Base-by-base conservation (phyloP, 2,888 invertebrate genomes). In the Ennomos erosarius region DNA sequence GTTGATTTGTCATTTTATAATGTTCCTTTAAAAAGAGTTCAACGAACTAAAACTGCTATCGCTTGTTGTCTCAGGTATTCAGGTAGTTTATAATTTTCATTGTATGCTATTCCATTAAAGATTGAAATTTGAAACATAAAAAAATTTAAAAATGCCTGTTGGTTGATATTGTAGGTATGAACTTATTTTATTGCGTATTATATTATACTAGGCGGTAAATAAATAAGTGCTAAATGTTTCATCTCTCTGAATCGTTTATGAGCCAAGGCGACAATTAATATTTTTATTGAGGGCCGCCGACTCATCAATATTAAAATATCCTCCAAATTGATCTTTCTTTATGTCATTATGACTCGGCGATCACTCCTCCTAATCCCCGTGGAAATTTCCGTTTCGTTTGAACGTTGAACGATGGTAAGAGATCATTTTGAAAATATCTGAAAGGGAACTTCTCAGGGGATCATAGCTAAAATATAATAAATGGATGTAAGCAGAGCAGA, bases 221-320 rank as follows among this genome's bases (percentile, higher is more conserved):
- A 49, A 44, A 44, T 53, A 44, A 43, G 34, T 68, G 71, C 71
- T 81, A 73, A 80, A 81, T 74, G 73, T 81, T 83, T 79, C 74
- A 81, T 82, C 75, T 42, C 47, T 9, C 46, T 48, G 73, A 79
- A 76, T 76, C 76, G 71, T 88, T 90, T 85, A 90, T 78, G 90
- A 84, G 78, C 72, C 79, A 82, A 80, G 79, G 73, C 76, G 78
- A 82, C 84, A 85, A 88, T 90, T 90, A 91, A 88, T 86, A 86
- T 87, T 90, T 90, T 91, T 90, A 91, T 88, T 78, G 79, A 73
- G 68, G 67, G 71, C 76, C 79, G 70, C 73, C 74, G 51, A 64
- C 82, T 86, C 88, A 88, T 90, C 80, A 87, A 90, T 89, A 89
- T 89, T 84, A 81, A 88, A 84, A 71, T 76, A 67, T 62, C 69